Conservation (phyloP, 2,797 vertebrate species). For the Pelodytes ibericus region DNA sequence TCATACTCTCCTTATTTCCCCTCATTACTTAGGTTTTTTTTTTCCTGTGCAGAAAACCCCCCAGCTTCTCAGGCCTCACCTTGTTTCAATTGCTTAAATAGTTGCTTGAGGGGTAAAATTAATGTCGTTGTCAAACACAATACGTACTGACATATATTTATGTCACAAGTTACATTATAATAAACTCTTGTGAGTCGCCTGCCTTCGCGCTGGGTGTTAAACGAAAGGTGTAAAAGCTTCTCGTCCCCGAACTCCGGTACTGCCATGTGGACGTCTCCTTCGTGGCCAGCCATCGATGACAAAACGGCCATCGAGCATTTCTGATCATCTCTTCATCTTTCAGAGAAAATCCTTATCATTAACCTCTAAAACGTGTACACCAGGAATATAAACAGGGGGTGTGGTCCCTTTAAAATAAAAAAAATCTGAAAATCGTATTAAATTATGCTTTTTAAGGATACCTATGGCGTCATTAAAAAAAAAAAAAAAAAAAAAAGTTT, state of each 20-base stretch:
- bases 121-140: constrained; percentile 63
- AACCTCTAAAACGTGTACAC: not conserved
- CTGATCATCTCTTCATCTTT: not conserved
- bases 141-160: constrained; percentile 70
- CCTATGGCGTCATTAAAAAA: too few species aligned
- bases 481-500: too few species aligned
- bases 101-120: constrained; percentile 68
- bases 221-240: constrained; percentile 63
- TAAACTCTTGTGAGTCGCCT: constrained; percentile 60
- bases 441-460: too few species aligned
- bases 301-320: constrained; percentile 5
- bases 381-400: too few species aligned
- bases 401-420: too few species aligned
- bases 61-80: constrained; percentile 70
- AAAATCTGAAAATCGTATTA: too few species aligned
- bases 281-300: constrained; percentile 53
- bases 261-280: constrained; percentile 49
- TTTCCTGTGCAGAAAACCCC: constrained; percentile 69
- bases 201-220: constrained; percentile 64
- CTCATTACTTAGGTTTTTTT: constrained; percentile 73
- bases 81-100: constrained; percentile 77
- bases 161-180: constrained; percentile 61
- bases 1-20: constrained; percentile 68
- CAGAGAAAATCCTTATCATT: constrained; percentile 1
- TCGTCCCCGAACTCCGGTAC: constrained; percentile 61